Conservation (phyloP, 2,888 invertebrate species). For the Drosophila quasianomalipes region DNA sequence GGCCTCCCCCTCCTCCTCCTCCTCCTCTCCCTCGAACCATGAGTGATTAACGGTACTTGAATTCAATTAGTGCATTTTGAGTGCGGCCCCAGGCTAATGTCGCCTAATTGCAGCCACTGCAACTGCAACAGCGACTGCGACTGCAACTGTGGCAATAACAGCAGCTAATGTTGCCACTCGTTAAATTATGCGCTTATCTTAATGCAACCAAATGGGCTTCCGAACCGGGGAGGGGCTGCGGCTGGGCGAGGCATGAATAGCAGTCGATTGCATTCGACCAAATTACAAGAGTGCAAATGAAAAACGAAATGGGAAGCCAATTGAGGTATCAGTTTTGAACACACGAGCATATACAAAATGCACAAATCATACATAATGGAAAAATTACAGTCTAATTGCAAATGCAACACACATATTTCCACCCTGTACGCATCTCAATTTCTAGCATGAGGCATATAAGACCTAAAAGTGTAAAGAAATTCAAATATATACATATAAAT, state of each 20-base stretch:
- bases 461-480: too few relatives aligned
- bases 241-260: not conserved
- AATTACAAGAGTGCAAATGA: constrained; percentile 38
- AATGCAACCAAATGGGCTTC: constrained; percentile 31
- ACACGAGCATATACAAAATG: constrained; percentile 2
- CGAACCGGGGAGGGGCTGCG: not conserved
- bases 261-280: constrained; percentile 34
- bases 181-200: constrained; percentile 63
- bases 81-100: constrained; percentile 50
- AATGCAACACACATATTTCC: not conserved
- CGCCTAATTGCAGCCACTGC: constrained; percentile 55
- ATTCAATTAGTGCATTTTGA: constrained; percentile 59
- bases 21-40: not conserved
- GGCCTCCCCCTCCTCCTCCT: constrained; percentile 10
- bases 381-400: constrained; percentile 1
- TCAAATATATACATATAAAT: too few relatives aligned
- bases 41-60: constrained; percentile 58
- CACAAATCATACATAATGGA: constrained; percentile 28
- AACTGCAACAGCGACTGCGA: not conserved
- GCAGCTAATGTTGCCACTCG: constrained; percentile 64
- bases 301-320: constrained; percentile 22
- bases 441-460: not conserved
- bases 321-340: constrained; percentile 24
- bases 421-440: not conserved
- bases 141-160: constrained; percentile 8